Evolutionary conservation across 2,113 vertebrate genomes (phyloP), one percentile per base, ranked within the genome.

Genomic region (Todiramphus chloris): DNA sequence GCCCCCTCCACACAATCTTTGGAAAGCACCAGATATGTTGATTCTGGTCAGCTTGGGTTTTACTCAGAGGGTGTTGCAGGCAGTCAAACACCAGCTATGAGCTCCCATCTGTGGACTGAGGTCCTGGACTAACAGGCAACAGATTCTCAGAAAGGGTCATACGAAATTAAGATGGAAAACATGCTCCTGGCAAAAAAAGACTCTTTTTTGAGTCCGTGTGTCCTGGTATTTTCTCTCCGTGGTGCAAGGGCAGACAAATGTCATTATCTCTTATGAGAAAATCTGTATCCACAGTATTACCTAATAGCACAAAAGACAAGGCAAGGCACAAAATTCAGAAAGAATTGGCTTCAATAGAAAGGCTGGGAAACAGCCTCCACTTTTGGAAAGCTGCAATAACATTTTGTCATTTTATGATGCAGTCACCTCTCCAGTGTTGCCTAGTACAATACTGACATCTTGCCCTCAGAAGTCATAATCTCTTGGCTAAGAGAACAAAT

Each of bases 381-480:
- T 78, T 88, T 70, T n/a, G 5, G 35, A 74, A 83, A 74, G 60
- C 68, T n/a, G 64, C 80, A 91, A 3, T 33, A 68, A 50, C 21
- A 25, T 79, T 63, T 75, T 85, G 48, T 48, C 0, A 0, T 78
- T 72, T 3, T 66, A 66, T 89, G 91, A 95, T 70, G 85, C 72
- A 93, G 86, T 53, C 88, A 88, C 76, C 43, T 81, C 79, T 92
- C 51, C 75, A 76, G 2, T 4, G 2, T 68, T 93, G 88, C 68
- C 79, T 90, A 51, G 85, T 90, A 74, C 96, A 96, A 94, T 27
- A 96, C 79, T 93, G 96, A 93, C 96, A 92, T 92, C 88, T 95
- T 96, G 93, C 90, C 96, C 93, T 95, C 64, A 3, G 30, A 90
- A 94, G 39, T 60, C 85, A 92, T 67, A 94, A 86, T 78, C 92